Evolutionary conservation across 2,113 vertebrate genomes (phyloP).

Genomic region (Hyla sarda): DNA sequence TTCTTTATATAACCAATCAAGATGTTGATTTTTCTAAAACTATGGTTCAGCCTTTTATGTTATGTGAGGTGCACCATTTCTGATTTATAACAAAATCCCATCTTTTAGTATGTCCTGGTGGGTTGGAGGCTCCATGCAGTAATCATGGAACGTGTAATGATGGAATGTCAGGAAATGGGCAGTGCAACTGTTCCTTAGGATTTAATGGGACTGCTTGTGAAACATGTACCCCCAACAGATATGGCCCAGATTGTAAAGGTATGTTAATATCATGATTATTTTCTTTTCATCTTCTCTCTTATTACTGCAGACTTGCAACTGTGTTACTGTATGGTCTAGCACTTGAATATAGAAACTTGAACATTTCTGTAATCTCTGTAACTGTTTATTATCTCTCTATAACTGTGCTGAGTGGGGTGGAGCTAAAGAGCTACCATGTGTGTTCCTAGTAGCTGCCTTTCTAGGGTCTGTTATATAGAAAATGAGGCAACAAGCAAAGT

Average conservation of each 20-base stretch:
- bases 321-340: too few relatives aligned
- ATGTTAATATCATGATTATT: background rate
- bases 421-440: too few relatives aligned
- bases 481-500: too few relatives aligned
- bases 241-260: slow-evolving; percentile 87
- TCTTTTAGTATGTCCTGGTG: slow-evolving; percentile 85
- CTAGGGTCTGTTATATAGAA: too few relatives aligned
- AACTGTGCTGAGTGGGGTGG: too few relatives aligned
- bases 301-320: too few relatives aligned
- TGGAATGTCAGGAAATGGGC: slow-evolving; percentile 74
- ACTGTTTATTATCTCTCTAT: too few relatives aligned
- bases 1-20: background rate
- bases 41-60: background rate
- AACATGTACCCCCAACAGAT: slow-evolving; percentile 73
- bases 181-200: slow-evolving; percentile 76
- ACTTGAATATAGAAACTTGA: background rate
- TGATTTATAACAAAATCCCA: background rate
- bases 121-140: slow-evolving; percentile 80
- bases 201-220: slow-evolving; percentile 86
- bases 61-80: background rate
- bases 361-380: too few relatives aligned
- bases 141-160: slow-evolving; percentile 79
- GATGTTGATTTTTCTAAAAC: background rate
- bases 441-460: too few relatives aligned
- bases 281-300: too few relatives aligned